Conservation (phyloP, 1,140 invertebrate genomes). For the Drosophila kurseongensis region DNA sequence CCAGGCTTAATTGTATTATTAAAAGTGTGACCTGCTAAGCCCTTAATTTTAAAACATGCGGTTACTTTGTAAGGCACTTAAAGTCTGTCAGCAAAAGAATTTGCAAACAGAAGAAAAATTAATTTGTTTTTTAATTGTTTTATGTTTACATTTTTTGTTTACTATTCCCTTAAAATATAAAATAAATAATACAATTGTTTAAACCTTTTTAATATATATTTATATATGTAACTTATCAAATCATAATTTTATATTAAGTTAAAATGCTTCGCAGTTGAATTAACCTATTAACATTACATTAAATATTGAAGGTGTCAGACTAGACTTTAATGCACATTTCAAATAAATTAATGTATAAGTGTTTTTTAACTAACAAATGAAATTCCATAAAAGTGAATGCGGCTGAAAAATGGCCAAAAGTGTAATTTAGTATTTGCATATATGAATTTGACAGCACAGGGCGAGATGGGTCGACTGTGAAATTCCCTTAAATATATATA, state of each 20-base stretch:
- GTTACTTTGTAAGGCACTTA: neutral
- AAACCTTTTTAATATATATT: no score
- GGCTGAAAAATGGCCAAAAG: slow-evolving; percentile 12
- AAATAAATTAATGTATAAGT: slow-evolving; percentile 10
- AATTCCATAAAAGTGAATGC: slow-evolving; percentile 21
- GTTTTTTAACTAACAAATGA: neutral
- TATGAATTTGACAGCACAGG: slow-evolving; percentile 1
- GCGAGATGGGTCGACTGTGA: neutral
- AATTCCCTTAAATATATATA: slow-evolving; percentile 1
- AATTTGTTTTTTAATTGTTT: no score
- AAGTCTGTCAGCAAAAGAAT: neutral
- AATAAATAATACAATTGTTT: no score
- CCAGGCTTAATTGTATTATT: slow-evolving; percentile 1
- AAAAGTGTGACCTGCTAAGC: neutral
- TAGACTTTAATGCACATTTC: slow-evolving; percentile 12
- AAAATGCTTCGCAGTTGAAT: neutral
- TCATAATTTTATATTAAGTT: no score
- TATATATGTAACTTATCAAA: no score
- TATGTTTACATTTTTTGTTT: neutral
- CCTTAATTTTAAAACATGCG: neutral
- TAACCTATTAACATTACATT: neutral
- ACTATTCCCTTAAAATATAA: no score
- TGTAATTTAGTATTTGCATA: slow-evolving; percentile 14
- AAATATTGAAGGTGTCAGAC: slow-evolving; percentile 6
- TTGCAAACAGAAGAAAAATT: neutral